Evolutionary conservation across 1,140 invertebrate species (phyloP), one percentile per base, ranked within the genome.

Genomic region (Aradophagus sp.): DNA sequence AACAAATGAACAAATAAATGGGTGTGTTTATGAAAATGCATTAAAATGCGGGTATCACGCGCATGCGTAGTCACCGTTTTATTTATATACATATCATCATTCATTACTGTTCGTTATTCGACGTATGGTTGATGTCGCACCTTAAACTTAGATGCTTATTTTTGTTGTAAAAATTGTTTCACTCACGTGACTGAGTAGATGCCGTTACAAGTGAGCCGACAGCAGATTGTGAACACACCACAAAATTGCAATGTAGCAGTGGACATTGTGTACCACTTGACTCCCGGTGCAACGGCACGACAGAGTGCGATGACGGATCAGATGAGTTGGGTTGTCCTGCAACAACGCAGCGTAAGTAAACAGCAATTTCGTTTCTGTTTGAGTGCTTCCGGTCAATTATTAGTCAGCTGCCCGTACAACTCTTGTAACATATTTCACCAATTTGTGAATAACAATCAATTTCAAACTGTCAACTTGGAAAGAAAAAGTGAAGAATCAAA

Each of bases 191-290:
- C 11, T 53, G 59, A 70, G 63, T 73, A 73, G 71, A 73, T 52
- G 50, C 50, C 65, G 72, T 44, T 14, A 50, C 13, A 13, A 36
- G 41, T 2, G 23, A 41, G 0, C 11, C 11, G 0, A 56, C 58
- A 15, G 39, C 31, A 6, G 75, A 82, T 65, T 84, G 83, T 32
- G 74, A 81, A 19, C 67, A 73, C 16, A 52, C 73, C 6, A 75
- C 67, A 4, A 72, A 82, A 50, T 67, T 82, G 39, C 75, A 39
- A 26, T 84, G 84, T 68, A 78, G 71, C 56, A 81, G 82, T 58
- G 88, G 89, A 31, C 69, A 79, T 50, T 91, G 90, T 78, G 84
- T 91, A 26, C 78, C 84, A 27, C 69, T 82, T 65, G 78, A 84
- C 38, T 80, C 79, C 11, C 80, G 82, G 12, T 89, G 88, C 62